These are phyloP conservation scores for Florisuga fusca DNA, from an alignment of 2,797 vertebrate genomes.

Conservation along the genomic window DNA sequence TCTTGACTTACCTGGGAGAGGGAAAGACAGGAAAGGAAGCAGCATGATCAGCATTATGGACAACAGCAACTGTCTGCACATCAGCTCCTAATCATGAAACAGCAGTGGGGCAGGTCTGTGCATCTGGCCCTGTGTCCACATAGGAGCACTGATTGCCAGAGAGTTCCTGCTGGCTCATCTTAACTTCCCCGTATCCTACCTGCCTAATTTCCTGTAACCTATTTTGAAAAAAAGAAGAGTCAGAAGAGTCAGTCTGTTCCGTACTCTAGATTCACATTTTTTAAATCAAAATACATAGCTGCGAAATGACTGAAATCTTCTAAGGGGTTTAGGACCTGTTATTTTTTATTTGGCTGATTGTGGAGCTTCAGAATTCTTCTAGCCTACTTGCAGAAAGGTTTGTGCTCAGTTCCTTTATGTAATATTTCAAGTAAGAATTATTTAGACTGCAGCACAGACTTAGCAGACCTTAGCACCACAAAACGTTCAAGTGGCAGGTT, in stretches of 20 bases:
- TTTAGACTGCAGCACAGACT: background rate
- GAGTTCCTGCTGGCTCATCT: background rate
- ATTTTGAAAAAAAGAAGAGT: background rate
- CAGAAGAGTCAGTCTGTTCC: background rate
- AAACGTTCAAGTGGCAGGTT: background rate
- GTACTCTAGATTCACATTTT: background rate
- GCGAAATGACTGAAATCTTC: background rate
- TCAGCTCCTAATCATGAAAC: background rate
- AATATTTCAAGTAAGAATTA: background rate
- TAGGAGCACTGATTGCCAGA: background rate
- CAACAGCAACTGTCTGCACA: fast-evolving
- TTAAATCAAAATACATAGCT: background rate
- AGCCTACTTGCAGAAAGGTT: background rate
- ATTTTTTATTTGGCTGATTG: background rate
- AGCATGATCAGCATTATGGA: background rate
- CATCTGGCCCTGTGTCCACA: background rate
- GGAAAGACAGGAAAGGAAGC: background rate
- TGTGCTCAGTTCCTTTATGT: background rate
- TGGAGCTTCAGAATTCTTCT: background rate
- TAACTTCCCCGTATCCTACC: background rate
- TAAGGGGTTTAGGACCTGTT: background rate
- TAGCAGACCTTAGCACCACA: background rate
- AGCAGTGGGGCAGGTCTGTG: background rate
- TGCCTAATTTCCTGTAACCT: background rate
- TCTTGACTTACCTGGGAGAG: background rate